Base-by-base conservation (phyloP, 2,888 invertebrate species). In the Calameuta pallipes region DNA sequence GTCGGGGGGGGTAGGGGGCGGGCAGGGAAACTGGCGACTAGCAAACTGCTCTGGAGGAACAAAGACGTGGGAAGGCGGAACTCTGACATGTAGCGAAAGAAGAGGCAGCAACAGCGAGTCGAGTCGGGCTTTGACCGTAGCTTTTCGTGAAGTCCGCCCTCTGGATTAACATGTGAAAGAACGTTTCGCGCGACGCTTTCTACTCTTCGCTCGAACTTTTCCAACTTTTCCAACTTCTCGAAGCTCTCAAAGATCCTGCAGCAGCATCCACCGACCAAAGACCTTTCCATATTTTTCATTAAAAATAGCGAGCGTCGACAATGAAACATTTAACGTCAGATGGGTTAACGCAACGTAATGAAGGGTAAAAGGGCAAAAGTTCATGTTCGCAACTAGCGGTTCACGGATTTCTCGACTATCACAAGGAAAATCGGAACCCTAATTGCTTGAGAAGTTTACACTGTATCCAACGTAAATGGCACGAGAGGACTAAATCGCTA, bases 161-260 rank as follows among this genome's bases (percentile, higher is more conserved):
- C 82, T 84, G 87, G 87, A 90, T 90, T 90, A 90, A 89, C 90
- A 90, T 90, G 90, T 90, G 90, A 90, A 90, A 91, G 90, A 90
- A 89, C 89, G 88, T 88, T 89, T 89, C 88, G 87, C 87, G 84
- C 88, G 83, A 85, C 85, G 86, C 86, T 88, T 86, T 86, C 85
- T 85, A 84, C 83, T 83, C 81, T 80, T 82, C 81, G 76, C 69
- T 75, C 15, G 41, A 41, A 41, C 80, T 82, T 79, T 80, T 74
- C 69, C 73, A 69, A 41, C 80, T 82, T 79, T 80, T 74, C 69
- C 70, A 69, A 68, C 79, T 35, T 80, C 70, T 70, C 70, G 70
- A 70, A 68, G 41, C 30, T 35, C 69, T 74, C 11, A 30, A 70
- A 70, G 31, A 30, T 33, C 70, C 31, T 15, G 33, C 11, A 33